Conservation (phyloP, 2,888 invertebrate genomes). For the Anthophora plumipes region DNA sequence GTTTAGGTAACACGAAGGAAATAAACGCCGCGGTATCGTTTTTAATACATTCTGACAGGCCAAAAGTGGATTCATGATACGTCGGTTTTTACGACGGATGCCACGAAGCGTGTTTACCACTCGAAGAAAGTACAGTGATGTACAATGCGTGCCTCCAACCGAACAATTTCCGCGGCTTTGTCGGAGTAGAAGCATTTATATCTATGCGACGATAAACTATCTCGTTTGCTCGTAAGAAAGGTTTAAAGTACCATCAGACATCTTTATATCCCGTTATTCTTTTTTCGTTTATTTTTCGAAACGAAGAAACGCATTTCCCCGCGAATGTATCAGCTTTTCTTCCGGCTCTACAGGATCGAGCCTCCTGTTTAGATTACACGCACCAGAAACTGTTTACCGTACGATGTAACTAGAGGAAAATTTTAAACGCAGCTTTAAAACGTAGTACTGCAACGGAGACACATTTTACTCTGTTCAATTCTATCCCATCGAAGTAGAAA, state of each 20-base stretch:
- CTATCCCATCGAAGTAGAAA: background rate
- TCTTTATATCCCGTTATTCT: background rate
- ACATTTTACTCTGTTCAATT: too few relatives aligned
- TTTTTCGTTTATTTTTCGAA: background rate
- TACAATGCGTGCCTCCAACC: slow-evolving; percentile 42
- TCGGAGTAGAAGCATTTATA: slow-evolving; percentile 42
- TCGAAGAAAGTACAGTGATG: slow-evolving; percentile 40
- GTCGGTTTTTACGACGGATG: slow-evolving; percentile 28
- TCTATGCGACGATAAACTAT: slow-evolving; percentile 50
- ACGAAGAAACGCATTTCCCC: slow-evolving; percentile 16
- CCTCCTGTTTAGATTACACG: slow-evolving; percentile 8
- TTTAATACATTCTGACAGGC: background rate
- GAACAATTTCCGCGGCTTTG: slow-evolving; percentile 56
- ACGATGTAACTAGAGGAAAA: too few relatives aligned
- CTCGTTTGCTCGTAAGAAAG: slow-evolving; percentile 47
- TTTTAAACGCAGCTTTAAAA: too few relatives aligned
- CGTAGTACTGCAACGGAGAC: too few relatives aligned
- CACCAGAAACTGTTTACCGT: background rate
- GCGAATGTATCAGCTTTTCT: background rate
- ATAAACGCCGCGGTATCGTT: background rate
- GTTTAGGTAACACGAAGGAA: background rate
- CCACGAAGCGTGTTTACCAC: background rate
- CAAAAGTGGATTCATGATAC: background rate
- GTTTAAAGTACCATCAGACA: slow-evolving; percentile 33
- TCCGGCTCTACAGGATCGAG: background rate